Evolutionary conservation across 2,888 invertebrate genomes (phyloP).

Genomic region (Empis stercorea): DNA sequence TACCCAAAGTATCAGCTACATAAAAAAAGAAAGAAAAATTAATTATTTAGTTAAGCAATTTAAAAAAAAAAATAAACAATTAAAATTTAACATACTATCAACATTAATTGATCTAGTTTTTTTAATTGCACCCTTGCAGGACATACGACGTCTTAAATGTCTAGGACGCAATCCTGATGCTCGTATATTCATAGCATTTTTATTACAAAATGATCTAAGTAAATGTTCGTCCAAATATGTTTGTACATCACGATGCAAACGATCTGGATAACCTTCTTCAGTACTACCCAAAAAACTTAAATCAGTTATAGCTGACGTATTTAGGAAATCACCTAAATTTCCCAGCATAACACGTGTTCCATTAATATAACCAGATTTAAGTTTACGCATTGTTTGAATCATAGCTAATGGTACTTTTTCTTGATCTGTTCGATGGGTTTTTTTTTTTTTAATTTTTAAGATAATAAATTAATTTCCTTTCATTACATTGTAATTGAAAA

Average conservation of each 20-base stretch:
- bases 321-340: slow-evolving; percentile 87
- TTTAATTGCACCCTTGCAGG: slow-evolving; percentile 84
- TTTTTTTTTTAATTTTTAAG: no score
- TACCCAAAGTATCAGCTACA: slow-evolving; percentile 65
- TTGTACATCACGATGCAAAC: slow-evolving; percentile 70
- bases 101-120: slow-evolving; percentile 88
- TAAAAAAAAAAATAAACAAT: neutral
- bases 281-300: slow-evolving; percentile 89
- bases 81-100: slow-evolving; percentile 60
- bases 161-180: slow-evolving; percentile 42
- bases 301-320: slow-evolving; percentile 95
- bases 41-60: neutral
- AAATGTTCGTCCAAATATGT: slow-evolving; percentile 78
- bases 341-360: slow-evolving; percentile 96
- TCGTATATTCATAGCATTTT: slow-evolving; percentile 49
- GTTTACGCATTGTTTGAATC: slow-evolving; percentile 94
- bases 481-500: no score
- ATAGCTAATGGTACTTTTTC: slow-evolving; percentile 86
- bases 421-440: slow-evolving; percentile 50
- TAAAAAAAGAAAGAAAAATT: slow-evolving; percentile 10
- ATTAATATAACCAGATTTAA: slow-evolving; percentile 96
- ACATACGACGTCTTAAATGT: slow-evolving; percentile 59
- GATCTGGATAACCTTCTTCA: slow-evolving; percentile 83
- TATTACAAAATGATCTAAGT: slow-evolving; percentile 64
- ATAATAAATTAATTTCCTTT: no score